These are phyloP conservation scores for Folsomia manolachei DNA, from an alignment of 2,888 invertebrate genomes.

Conservation along the genomic window DNA sequence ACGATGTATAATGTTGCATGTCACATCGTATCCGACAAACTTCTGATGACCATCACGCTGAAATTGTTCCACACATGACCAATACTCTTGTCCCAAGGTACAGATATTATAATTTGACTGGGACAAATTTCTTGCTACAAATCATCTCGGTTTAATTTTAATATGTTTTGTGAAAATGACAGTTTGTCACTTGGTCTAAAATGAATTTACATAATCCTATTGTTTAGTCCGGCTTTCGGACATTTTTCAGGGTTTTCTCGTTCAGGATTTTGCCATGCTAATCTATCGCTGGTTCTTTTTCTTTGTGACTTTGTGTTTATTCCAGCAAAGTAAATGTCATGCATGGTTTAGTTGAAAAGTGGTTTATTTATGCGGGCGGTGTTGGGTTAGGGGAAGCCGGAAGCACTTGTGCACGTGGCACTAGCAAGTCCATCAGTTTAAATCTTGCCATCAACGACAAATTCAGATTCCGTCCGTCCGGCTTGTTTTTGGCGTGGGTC, in stretches of 20 bases:
- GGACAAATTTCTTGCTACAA: not conserved
- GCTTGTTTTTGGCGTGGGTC: too few species aligned
- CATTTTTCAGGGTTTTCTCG: not conserved
- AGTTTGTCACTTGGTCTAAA: not conserved
- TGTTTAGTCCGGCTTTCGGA: not conserved
- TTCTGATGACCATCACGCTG: not conserved
- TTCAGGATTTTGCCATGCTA: too few species aligned
- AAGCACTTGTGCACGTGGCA: too few species aligned
- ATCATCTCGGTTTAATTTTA: not conserved
- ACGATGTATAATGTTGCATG: conserved; percentile 54
- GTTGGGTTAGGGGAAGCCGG: too few species aligned
- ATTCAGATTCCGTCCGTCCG: too few species aligned
- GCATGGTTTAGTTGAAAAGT: too few species aligned
- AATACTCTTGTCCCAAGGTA: not conserved
- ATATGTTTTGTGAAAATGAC: not conserved
- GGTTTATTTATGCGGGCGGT: too few species aligned
- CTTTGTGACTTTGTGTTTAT: too few species aligned
- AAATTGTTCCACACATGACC: not conserved
- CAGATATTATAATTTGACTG: not conserved
- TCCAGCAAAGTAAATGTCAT: too few species aligned
- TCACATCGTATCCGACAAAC: conserved; percentile 33
- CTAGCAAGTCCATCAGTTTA: too few species aligned
- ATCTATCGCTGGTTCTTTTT: too few species aligned
- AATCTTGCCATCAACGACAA: too few species aligned
- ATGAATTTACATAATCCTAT: not conserved